phyloP scores from a whole-genome alignment of 2,113 vertebrate genomes.

The Alethe castanea region DNA sequence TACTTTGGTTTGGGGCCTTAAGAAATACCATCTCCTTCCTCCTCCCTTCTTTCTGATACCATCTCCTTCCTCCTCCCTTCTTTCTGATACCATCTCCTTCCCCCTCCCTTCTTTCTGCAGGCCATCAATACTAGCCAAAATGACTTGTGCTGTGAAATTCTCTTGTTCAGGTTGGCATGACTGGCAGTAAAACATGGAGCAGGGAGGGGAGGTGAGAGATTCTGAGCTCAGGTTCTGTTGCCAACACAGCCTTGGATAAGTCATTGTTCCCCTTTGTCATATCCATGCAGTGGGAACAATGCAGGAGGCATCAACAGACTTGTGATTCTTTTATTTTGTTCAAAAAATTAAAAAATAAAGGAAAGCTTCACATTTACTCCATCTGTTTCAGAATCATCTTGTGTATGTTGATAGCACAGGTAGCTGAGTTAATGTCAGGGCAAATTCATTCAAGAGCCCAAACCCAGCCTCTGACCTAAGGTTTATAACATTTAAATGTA shows the following conservation, averaged over 20 bases:
- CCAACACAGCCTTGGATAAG: not conserved
- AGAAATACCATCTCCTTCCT: not conserved
- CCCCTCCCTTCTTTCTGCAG: not conserved
- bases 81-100: not conserved
- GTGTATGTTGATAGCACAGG: not conserved
- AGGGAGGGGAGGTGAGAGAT: not conserved
- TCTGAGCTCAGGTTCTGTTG: not conserved
- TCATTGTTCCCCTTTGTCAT: not conserved
- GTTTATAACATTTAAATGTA: not conserved
- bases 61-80: not conserved
- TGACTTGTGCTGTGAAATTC: not conserved
- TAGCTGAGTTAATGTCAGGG: not conserved
- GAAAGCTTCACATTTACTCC: not conserved
- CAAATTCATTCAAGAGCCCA: not conserved
- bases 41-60: not conserved
- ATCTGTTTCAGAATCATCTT: not conserved
- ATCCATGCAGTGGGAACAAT: not conserved
- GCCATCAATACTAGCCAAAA: not conserved
- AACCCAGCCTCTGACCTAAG: not conserved
- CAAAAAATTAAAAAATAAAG: not conserved
- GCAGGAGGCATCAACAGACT: not conserved
- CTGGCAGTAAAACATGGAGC: not conserved
- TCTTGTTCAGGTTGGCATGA: not conserved
- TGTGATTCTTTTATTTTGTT: not conserved
- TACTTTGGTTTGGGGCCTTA: not conserved